Base-by-base conservation (phyloP, 53 echinoderm and acorn worm species). In the Zoroaster sp. region DNA sequence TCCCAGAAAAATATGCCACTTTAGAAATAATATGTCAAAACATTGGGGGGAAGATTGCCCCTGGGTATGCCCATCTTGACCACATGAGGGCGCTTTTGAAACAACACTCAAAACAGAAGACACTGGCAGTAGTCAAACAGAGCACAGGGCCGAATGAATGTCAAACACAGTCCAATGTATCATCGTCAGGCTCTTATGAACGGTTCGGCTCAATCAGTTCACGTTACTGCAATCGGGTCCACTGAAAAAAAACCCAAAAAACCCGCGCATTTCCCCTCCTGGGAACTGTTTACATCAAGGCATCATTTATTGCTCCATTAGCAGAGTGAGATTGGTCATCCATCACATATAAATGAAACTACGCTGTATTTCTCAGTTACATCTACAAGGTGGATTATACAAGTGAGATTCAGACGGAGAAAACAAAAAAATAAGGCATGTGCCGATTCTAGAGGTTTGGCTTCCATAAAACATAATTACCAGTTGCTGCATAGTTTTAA, bases 241-340 rank as follows among this genome's bases (percentile, higher is more conserved):
- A 31, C 11, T 17, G 34, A 32, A 68, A 12, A 68, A 68, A 35
- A 18, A 9, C 18, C 10, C 10, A 18, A 55, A 33, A 76, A 76
- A 49, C 18, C 51, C 14, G 33, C 0, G 82, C 35, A 40, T 17
- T 25, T 59, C 14, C 10, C 82, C 82, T 41, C 67, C 41, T 20
- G 82, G 82, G 82, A 82, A 42, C 65, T 13, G 43, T 82, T 82
- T 67, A 43, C 82, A 82, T 82, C 42, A 40, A 46, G 44, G 13
- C 66, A 66, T 82, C 66, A 82, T 82, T 82, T 82, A 67, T 67
- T 82, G 82, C 66, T 66, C 68, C 82, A 82, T 82, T 82, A 82
- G 82, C 31, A 1, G 68, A 41, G 82, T 43, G 68, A 41, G 82
- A 82, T 82, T 82, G 68, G 68, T 32, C 68, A 82, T 82, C 66